Base-by-base conservation (phyloP, 2,113 vertebrate species). In the Corythoichthys intestinalis region DNA sequence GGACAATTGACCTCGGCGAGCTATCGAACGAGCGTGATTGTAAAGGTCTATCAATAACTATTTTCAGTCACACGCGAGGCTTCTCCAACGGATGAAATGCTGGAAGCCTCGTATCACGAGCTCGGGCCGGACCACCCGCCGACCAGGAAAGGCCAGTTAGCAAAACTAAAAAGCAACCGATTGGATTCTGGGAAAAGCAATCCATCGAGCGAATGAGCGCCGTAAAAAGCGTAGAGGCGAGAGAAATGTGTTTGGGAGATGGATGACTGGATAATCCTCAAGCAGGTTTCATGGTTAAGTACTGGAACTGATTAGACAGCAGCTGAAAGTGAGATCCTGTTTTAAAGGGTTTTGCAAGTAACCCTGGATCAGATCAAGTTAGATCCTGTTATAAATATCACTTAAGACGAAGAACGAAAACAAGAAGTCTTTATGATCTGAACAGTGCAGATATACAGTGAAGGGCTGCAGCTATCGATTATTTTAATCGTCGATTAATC, bases 221-320 rank as follows among this genome's bases (percentile, higher is more conserved):
- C 41, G 46, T 28, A 14, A 63, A 63, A 1, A 2, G n/a, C n/a
- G 41, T 3, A 34, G 53, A 1, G 38, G 74, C 69, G 46, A 0
- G 3, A 4, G 17, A 66, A 83, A 66, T 78, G 56, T 71, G 71
- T 76, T 72, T 63, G 38, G 17, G 78, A 83, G 77, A 83, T 86
- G 74, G 81, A 44, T 10, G 0, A 62, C 70, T 73, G 66, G 49
- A 67, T 84, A 77, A 82, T 84, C 80, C 79, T 69, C 20, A 12
- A 38, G 54, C 68, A 71, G 66, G 72, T 78, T 70, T 80, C 79
- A 78, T 71, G 62, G 63, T 68, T 69, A 74, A 81, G 75, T 73
- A 65, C 79, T 74, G 67, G 54, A 52, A 68, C 59, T 83, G 71
- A 83, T 85, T 82, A 80, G 71, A 70, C 34, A 53, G 11, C 9